Conservation (phyloP, 2,113 vertebrate species). For the Corythornis madagascariensis region DNA sequence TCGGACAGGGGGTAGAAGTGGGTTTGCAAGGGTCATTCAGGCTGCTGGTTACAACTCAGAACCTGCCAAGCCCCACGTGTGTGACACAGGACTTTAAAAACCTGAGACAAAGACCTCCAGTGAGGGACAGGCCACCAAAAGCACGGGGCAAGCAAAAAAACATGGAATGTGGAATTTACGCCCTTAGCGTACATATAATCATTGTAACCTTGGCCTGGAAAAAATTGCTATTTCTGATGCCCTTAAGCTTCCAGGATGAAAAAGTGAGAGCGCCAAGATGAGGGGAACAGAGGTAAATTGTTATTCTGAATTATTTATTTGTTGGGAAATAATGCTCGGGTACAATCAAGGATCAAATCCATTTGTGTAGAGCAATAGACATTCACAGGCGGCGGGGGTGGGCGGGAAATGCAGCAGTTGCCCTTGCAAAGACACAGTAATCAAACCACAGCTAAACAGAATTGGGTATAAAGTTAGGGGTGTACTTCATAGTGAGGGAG, state of each 20-base stretch:
- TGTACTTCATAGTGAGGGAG: not conserved
- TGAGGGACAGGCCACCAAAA: not conserved
- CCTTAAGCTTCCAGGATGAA: constrained; percentile 34
- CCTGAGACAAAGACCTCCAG: constrained; percentile 1
- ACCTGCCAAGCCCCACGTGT: not conserved
- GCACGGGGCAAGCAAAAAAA: not conserved
- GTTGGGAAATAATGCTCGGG: not conserved
- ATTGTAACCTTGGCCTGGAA: not conserved
- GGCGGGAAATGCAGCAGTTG: not conserved
- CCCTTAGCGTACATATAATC: not conserved
- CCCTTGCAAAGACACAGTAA: not conserved
- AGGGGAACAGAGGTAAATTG: constrained; percentile 55
- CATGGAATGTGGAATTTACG: not conserved
- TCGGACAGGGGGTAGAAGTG: not conserved
- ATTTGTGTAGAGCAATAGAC: not conserved
- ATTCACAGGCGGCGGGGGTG: not conserved
- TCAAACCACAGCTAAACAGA: not conserved
- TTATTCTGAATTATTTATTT: constrained; percentile 14
- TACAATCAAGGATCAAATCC: constrained; percentile 1
- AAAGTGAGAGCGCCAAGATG: constrained; percentile 22
- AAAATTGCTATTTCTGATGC: not conserved
- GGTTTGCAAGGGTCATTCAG: not conserved
- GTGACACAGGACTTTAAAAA: not conserved
- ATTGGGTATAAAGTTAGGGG: not conserved
- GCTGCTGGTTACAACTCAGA: not conserved